Evolutionary conservation across 2,888 invertebrate genomes (phyloP).

Genomic region (Cylloceria caligata): DNA sequence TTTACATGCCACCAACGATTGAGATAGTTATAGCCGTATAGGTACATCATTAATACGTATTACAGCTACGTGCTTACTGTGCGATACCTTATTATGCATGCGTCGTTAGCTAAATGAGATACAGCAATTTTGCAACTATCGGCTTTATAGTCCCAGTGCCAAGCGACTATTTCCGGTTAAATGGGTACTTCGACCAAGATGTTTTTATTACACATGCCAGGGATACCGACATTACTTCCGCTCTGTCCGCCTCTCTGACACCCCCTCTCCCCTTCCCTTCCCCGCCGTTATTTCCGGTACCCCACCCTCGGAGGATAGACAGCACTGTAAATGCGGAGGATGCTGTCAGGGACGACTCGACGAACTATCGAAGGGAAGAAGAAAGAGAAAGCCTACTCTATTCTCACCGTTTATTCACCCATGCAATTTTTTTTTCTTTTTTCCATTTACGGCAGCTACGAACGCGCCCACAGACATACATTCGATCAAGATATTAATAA

Average conservation of each 20-base stretch:
- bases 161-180: constrained; percentile 35
- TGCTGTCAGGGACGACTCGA: constrained; percentile 70
- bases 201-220: constrained; percentile 75
- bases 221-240: constrained; percentile 82
- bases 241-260: constrained; percentile 75
- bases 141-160: background rate
- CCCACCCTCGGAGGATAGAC: constrained; percentile 67
- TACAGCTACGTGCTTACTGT: background rate
- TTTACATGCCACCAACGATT: constrained; percentile 7
- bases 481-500: constrained; percentile 31
- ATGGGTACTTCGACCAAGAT: constrained; percentile 34
- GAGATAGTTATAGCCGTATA: constrained; percentile 22
- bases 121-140: constrained; percentile 24
- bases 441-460: constrained; percentile 1
- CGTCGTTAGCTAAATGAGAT: constrained; percentile 7
- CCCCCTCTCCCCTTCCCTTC: constrained; percentile 69
- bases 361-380: constrained; percentile 35
- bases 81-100: constrained; percentile 17
- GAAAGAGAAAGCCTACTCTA: constrained; percentile 42
- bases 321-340: constrained; percentile 70
- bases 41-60: background rate
- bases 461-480: constrained; percentile 25
- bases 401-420: constrained; percentile 52
- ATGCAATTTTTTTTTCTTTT: background rate
- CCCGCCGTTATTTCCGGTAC: constrained; percentile 72